Conservation (phyloP, 2,888 invertebrate genomes). For the Phaonia tiefii region DNA sequence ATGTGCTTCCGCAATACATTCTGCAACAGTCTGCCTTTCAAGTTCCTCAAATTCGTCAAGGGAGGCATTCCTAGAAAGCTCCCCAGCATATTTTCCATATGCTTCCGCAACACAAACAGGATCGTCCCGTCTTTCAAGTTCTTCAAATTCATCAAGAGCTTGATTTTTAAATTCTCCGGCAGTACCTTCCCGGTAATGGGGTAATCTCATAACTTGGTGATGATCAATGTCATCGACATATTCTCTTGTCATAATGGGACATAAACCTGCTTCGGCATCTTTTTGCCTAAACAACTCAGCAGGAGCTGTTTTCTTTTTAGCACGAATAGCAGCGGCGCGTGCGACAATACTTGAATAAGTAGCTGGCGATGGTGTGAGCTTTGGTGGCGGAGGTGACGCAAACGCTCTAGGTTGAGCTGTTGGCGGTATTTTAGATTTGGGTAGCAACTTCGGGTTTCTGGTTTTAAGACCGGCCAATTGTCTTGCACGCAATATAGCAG, state of each 20-base stretch:
- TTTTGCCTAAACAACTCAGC: not conserved
- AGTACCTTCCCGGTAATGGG: slow-evolving; percentile 15
- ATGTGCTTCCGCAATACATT: too few relatives aligned
- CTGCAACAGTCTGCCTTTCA: too few relatives aligned
- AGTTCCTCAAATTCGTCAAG: too few relatives aligned
- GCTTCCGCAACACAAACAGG: too few relatives aligned
- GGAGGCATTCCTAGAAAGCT: too few relatives aligned
- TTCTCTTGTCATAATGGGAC: not conserved
- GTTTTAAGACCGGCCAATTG: slow-evolving; percentile 51
- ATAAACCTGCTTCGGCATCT: too few relatives aligned
- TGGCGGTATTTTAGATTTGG: slow-evolving; percentile 20
- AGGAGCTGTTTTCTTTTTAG: slow-evolving; percentile 2
- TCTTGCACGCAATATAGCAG: slow-evolving; percentile 49
- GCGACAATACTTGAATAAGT: slow-evolving; percentile 67
- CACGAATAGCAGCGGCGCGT: slow-evolving; percentile 32
- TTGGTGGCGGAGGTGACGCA: slow-evolving; percentile 46
- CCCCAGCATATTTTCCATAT: too few relatives aligned
- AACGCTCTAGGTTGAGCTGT: slow-evolving; percentile 67
- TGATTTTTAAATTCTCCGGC: slow-evolving; percentile 20
- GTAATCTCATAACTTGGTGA: not conserved
- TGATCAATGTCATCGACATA: not conserved
- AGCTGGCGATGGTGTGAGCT: not conserved
- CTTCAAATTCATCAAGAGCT: slow-evolving; percentile 67
- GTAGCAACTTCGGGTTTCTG: slow-evolving; percentile 36
- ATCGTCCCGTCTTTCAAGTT: too few relatives aligned